Evolutionary conservation across 2,888 invertebrate genomes (phyloP), one percentile per base, ranked within the genome.

Genomic region (Pteria penguin): DNA sequence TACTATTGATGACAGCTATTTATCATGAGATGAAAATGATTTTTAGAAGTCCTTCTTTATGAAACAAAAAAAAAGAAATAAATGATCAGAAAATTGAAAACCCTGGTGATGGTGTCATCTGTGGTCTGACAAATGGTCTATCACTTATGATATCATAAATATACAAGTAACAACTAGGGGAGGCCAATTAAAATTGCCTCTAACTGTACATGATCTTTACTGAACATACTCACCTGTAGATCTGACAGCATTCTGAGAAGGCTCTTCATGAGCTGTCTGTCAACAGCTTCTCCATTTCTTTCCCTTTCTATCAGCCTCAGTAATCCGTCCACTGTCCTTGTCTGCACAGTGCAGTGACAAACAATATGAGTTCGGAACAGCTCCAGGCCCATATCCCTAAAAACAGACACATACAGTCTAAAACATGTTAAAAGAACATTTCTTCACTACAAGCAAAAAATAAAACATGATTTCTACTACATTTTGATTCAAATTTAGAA

Each of bases 341-440:
- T 96, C 93, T 98, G 97, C 22, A 98, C 98, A 68, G 97, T 93
- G 52, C 95, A 96, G 92, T 97, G 94, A 69, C 97, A 96, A 76
- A 92, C 88, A 90, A 99, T 97, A 92, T 98, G 96, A 89, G 96
- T 95, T 78, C 98, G 95, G 93, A 98, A 99, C 89, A 98, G 93
- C 91, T 98, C 98, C 86, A 99, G 93, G 52, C 98, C 98, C 97
- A 98, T 97, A 92, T 98, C 98, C 97, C 97, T 97, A 93, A 2
- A 72, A 70, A 54, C 27, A 11, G n/a, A n/a, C n/a, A n/a, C n/a
- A n/a, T n/a, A 63, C 22, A 63, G 24, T 29, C 11, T 4, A 22
- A 1, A 4, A 31, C 31, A 61, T n/a, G 5, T 58, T 58, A 2
- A 24, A 3, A 58, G 24, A 22, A 58, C 14, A 58, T 14, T 22